These are phyloP conservation scores for Strigamia transsilvanica DNA, from an alignment of 2,888 invertebrate species.

Conservation along the genomic window DNA sequence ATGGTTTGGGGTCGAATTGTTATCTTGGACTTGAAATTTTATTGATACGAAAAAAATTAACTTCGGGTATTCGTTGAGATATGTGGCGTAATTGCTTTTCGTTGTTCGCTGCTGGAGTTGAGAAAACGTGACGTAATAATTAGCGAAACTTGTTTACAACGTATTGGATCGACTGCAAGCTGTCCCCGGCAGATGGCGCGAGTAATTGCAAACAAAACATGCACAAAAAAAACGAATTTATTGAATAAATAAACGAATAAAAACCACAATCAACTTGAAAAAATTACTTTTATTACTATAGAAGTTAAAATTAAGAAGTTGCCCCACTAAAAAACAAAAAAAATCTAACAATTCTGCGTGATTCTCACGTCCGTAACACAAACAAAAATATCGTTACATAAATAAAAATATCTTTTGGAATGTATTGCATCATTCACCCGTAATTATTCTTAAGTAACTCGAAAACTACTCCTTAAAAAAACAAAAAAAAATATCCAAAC, in stretches of 20 bases:
- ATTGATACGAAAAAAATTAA: not conserved
- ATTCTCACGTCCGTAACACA: no score
- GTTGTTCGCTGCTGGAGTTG: not conserved
- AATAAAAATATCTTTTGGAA: not conserved
- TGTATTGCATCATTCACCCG: not conserved
- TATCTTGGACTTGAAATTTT: slow-evolving; percentile 1
- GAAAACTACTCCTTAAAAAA: not conserved
- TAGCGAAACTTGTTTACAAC: not conserved
- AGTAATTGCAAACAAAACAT: no score
- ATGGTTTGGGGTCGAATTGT: not conserved
- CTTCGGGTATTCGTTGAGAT: not conserved
- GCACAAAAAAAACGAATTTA: no score
- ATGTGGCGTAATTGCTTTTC: not conserved
- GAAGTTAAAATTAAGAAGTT: no score
- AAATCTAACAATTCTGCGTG: no score
- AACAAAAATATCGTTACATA: no score
- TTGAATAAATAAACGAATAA: no score
- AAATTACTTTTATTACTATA: no score
- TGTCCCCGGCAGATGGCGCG: no score
- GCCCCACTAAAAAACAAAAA: no score
- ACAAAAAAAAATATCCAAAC: not conserved
- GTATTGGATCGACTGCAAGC: no score
- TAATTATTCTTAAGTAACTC: not conserved
- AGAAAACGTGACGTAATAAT: not conserved
- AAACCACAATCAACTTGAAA: no score